Conservation (phyloP, 92 coral and sea anemone species). For the Isaurus tuberculatus region DNA sequence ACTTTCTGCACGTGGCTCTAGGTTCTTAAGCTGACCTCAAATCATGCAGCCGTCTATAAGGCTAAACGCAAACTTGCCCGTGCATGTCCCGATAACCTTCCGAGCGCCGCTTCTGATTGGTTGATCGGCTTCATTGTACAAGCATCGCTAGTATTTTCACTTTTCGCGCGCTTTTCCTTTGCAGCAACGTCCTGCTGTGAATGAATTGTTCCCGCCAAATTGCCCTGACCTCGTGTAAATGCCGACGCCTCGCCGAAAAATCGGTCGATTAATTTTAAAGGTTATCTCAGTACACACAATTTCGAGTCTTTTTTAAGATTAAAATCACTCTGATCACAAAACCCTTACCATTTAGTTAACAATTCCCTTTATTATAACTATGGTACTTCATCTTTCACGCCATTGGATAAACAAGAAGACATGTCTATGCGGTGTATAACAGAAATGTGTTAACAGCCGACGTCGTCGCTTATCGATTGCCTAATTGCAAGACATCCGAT, state of each 20-base stretch:
- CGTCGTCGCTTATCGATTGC: too few species aligned
- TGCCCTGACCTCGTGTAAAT: conserved; percentile 44
- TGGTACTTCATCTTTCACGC: conserved; percentile 5
- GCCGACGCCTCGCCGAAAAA: conserved; percentile 21
- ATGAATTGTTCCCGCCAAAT: conserved; percentile 41
- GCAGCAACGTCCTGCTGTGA: conserved; percentile 21
- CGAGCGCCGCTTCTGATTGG: conserved; percentile 21
- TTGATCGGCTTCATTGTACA: background rate
- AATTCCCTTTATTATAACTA: background rate
- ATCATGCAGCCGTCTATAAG: background rate
- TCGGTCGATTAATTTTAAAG: background rate
- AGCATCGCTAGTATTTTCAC: conserved; percentile 12
- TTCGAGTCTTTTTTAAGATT: background rate
- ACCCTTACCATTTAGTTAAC: background rate
- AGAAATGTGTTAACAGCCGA: too few species aligned
- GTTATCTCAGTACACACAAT: background rate
- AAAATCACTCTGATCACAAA: too few species aligned
- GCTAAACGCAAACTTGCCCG: conserved; percentile 16
- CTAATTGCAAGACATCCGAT: too few species aligned
- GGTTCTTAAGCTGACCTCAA: background rate
- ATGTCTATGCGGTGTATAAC: too few species aligned
- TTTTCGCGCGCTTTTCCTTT: conserved; percentile 28
- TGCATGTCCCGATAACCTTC: conserved; percentile 25
- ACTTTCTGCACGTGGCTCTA: conserved; percentile 19
- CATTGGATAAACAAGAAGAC: background rate